phyloP scores from a whole-genome alignment of 1,140 invertebrate genomes.

The Lordiphosa clarofinis region DNA sequence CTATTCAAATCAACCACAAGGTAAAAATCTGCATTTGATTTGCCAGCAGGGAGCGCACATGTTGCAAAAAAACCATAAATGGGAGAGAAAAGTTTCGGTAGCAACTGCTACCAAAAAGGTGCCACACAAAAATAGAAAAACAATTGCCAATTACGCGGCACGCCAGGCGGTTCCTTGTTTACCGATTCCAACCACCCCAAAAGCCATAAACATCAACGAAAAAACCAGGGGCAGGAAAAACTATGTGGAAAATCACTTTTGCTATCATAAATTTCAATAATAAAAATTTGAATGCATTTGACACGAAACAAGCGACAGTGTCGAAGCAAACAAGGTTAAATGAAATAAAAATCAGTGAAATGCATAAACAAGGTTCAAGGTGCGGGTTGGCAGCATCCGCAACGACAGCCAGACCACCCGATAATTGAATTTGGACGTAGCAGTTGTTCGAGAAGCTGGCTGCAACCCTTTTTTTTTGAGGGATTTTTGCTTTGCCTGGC shows the following conservation, averaged over 20 bases:
- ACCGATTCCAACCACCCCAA: conserved; percentile 30
- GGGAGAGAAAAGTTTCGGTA: conserved; percentile 15
- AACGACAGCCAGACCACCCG: conserved; percentile 25
- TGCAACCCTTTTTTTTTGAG: conserved; percentile 53
- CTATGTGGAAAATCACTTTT: conserved; percentile 76
- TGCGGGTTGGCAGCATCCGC: conserved; percentile 48
- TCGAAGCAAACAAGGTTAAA: conserved; percentile 61
- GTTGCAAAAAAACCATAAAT: conserved; percentile 41
- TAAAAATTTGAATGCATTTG: conserved; percentile 77
- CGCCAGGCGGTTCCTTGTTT: conserved; percentile 42
- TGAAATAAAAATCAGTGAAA: conserved; percentile 64
- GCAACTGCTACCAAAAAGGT: conserved; percentile 51
- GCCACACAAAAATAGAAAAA: conserved; percentile 62
- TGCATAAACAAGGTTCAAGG: conserved; percentile 70
- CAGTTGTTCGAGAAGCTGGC: conserved; percentile 19
- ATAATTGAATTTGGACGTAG: conserved; percentile 66
- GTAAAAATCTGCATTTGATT: conserved; percentile 62
- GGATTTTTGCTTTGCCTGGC: neutral
- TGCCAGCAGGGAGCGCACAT: conserved; percentile 43
- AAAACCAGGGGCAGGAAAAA: conserved; percentile 48
- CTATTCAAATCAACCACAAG: conserved; percentile 53
- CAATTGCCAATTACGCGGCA: conserved; percentile 69
- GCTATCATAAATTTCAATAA: conserved; percentile 77
- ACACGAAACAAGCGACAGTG: conserved; percentile 60
- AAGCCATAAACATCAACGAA: conserved; percentile 43